A percentile compares a stretch with the other conserved stretches of the same genome.
phyloP scores from a whole-genome alignment of 2,797 vertebrate species.

The Pseudomugil gertrudae region DNA sequence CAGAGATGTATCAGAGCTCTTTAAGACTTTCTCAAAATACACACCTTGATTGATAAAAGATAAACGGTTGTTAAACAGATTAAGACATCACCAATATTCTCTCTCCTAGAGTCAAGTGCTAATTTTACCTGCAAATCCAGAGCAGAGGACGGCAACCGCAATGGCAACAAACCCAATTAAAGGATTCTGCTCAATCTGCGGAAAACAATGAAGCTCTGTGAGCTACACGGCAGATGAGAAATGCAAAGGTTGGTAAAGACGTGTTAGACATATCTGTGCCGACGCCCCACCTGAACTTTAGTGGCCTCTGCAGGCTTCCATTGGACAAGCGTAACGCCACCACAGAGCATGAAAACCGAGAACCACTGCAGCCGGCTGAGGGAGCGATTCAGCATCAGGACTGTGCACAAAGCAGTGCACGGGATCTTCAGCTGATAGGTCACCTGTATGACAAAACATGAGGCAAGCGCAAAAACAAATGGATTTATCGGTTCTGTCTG shows the following conservation, averaged over 20 bases:
- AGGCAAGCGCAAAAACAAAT: background rate
- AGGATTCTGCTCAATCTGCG: constrained; percentile 93
- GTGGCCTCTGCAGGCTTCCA: constrained; percentile 91
- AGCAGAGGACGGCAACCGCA: constrained; percentile 93
- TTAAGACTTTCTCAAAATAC: constrained; percentile 98
- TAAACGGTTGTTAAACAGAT: background rate
- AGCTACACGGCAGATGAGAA: background rate
- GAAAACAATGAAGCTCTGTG: background rate
- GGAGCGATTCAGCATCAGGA: constrained; percentile 92
- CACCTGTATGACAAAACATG: constrained; percentile 80
- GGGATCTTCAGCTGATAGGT: constrained; percentile 98
- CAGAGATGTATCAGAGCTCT: constrained; percentile 96
- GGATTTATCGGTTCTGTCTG: no score
- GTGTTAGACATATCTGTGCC: background rate
- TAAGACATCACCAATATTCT: background rate
- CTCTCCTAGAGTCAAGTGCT: background rate
- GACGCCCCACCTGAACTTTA: constrained; percentile 86
- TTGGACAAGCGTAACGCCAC: constrained; percentile 93
- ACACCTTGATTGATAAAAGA: constrained; percentile 81
- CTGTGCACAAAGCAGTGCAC: constrained; percentile 94
- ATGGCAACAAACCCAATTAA: constrained; percentile 89
- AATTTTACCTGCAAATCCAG: constrained; percentile 94
- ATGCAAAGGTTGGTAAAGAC: background rate
- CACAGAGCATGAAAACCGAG: constrained; percentile 93
- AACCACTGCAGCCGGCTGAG: constrained; percentile 95